Percentiles rank a stretch among this genome's conserved stretches.
These are phyloP conservation scores for Drosophila villosipedis DNA, from an alignment of 2,888 invertebrate genomes.

Conservation along the genomic window DNA sequence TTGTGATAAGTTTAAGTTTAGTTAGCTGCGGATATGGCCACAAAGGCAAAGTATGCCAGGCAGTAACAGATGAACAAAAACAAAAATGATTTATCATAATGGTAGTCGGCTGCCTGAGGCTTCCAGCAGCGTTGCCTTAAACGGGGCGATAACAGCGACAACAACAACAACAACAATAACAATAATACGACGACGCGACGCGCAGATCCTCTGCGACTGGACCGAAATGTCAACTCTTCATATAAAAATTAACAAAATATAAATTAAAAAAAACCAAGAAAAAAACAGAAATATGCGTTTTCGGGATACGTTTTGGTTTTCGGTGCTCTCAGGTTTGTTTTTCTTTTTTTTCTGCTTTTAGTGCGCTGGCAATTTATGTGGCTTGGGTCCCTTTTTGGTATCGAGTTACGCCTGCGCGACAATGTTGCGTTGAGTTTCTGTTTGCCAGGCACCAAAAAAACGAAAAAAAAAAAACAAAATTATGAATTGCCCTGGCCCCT, in stretches of 20 bases:
- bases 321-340: slow-evolving; percentile 12
- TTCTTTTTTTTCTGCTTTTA: slow-evolving; percentile 22
- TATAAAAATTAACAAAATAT: slow-evolving; percentile 82
- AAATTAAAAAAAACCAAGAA: slow-evolving; percentile 64
- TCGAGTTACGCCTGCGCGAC: slow-evolving; percentile 78
- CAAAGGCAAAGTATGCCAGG: slow-evolving; percentile 28
- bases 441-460: slow-evolving; percentile 6
- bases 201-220: slow-evolving; percentile 41
- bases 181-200: slow-evolving; percentile 53
- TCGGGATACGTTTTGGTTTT: slow-evolving; percentile 39
- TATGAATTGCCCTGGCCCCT: slow-evolving; percentile 66
- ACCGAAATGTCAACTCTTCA: slow-evolving; percentile 80
- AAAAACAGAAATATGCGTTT: slow-evolving; percentile 63
- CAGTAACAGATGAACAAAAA: slow-evolving; percentile 48
- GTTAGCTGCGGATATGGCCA: slow-evolving; percentile 35
- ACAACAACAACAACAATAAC: slow-evolving; percentile 17
- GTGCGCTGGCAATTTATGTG: slow-evolving; percentile 70
- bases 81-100: slow-evolving; percentile 80
- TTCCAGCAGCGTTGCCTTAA: slow-evolving; percentile 74
- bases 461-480: slow-evolving; percentile 33
- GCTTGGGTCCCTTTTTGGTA: slow-evolving; percentile 61
- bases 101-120: slow-evolving; percentile 62
- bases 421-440: slow-evolving; percentile 45
- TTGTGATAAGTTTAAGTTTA: slow-evolving; percentile 54
- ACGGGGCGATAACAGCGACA: slow-evolving; percentile 56